These are phyloP conservation scores for Micropoecilia bifurca DNA, from an alignment of 2,797 vertebrate genomes.

Conservation along the genomic window DNA sequence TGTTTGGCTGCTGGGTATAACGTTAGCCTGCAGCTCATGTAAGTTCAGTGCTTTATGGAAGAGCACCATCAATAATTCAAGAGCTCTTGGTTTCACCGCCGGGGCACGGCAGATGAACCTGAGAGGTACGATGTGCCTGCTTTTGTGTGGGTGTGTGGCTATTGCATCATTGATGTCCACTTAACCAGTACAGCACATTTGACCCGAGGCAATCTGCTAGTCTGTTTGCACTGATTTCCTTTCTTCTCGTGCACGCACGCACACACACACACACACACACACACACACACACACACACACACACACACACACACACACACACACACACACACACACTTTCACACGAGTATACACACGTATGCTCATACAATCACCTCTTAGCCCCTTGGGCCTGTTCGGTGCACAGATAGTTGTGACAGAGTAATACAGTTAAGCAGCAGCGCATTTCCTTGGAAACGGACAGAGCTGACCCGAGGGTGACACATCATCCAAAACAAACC, in stretches of 20 bases:
- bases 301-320: slow-evolving; percentile 11
- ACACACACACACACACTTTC: slow-evolving; percentile 8
- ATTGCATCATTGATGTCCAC: slow-evolving; percentile 76
- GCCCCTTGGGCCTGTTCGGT: slow-evolving; percentile 41
- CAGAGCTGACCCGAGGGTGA: slow-evolving; percentile 46
- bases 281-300: slow-evolving; percentile 14
- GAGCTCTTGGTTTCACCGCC: slow-evolving; percentile 59
- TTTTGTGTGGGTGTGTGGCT: slow-evolving; percentile 47
- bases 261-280: slow-evolving; percentile 11
- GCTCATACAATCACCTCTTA: slow-evolving; percentile 9
- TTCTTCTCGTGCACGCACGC: slow-evolving; percentile 11
- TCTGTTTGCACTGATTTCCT: slow-evolving; percentile 64
- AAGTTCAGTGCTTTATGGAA: slow-evolving; percentile 67
- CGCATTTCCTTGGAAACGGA: slow-evolving; percentile 49
- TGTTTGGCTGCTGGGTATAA: slow-evolving; percentile 42
- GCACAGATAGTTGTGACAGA: slow-evolving; percentile 48
- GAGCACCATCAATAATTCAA: slow-evolving; percentile 70
- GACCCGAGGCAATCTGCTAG: slow-evolving; percentile 52
- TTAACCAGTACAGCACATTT: slow-evolving; percentile 62
- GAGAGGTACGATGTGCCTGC: slow-evolving; percentile 59
- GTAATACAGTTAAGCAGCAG: slow-evolving; percentile 53
- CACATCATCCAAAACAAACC: slow-evolving; percentile 20
- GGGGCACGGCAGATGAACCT: slow-evolving; percentile 66
- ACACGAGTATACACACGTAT: neutral
- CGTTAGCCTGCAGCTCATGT: slow-evolving; percentile 44